Conservation (phyloP, 2,113 vertebrate genomes). For the Orthonyx spaldingii region DNA sequence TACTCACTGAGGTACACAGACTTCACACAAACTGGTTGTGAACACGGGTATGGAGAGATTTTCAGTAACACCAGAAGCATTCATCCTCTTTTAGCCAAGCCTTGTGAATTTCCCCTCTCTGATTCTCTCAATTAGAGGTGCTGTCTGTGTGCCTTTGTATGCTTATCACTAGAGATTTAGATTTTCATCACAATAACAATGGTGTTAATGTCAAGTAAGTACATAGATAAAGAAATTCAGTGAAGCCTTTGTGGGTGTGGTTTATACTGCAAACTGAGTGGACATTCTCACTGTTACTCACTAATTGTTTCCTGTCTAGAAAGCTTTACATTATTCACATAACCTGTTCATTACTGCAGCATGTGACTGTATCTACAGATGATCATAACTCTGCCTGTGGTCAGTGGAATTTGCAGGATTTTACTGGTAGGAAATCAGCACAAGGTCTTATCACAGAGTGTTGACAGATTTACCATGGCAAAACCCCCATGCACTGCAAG, state of each 20-base stretch:
- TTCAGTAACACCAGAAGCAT: background rate
- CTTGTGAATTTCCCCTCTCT: background rate
- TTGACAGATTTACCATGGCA: background rate
- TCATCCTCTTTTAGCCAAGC: background rate
- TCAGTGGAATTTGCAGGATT: background rate
- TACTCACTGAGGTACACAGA: background rate
- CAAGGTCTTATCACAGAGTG: background rate
- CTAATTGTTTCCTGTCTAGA: background rate
- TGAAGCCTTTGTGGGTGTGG: background rate
- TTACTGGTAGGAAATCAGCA: background rate
- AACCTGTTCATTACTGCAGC: background rate
- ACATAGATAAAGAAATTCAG: background rate
- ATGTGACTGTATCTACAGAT: background rate
- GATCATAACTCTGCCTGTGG: background rate
- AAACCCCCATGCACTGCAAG: rapidly evolving
- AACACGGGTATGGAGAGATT: background rate
- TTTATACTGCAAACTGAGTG: background rate
- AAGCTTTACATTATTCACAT: background rate
- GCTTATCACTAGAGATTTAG: background rate
- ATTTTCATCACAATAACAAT: background rate
- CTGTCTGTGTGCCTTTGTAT: background rate
- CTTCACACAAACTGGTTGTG: background rate
- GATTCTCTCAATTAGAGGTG: background rate
- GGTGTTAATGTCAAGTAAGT: background rate
- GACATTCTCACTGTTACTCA: background rate